Base-by-base conservation (phyloP, 2,797 vertebrate genomes). In the Ambastaia sidthimunki region DNA sequence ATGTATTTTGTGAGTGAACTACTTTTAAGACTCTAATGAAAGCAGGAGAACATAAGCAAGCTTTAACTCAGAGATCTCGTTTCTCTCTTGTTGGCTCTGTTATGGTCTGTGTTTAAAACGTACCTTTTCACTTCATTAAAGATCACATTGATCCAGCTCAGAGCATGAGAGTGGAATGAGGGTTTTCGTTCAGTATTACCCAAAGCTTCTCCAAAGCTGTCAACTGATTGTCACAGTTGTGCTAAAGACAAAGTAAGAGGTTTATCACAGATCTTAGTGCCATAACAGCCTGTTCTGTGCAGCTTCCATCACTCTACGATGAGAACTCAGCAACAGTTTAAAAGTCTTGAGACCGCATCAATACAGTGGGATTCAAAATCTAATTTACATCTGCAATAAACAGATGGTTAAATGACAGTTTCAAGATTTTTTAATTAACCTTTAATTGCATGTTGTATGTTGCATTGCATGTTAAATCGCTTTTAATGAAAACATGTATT, bases 201-300 rank as follows among this genome's bases (percentile, higher is more conserved):
- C 31, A 80, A 77, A 67, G 65, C n/a, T 70, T 85, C 60, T 68
- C 47, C 12, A 23, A 23, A 37, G 76, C 68, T 28, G 13, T 19
- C 62, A 44, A 77, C 74, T 77, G 76, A 67, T 71, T 4, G 5
- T 44, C 62, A 63, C 12, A 9, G 63, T 60, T 54, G 59, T 76
- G 73, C 60, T 84, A 47, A 48, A 57, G 18, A 78, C 71, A 31
- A 78, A 78, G 62, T 55, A 11, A 50, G 54, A 65, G 50, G 18
- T 73, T 76, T 47, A 74, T 76, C 2, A 62, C 68, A 18, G 67
- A 73, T 73, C 55, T 21, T 15, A 44, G 41, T 12, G 48, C 13
- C 47, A 69, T 15, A 31, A 76, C 37, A 23, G 16, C 1, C 4
- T 50, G 23, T 62, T 62, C 65, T 71, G 41, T 81, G 79, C 60